Base-by-base conservation (phyloP, 2,797 vertebrate species). In the Pristis pectinata region DNA sequence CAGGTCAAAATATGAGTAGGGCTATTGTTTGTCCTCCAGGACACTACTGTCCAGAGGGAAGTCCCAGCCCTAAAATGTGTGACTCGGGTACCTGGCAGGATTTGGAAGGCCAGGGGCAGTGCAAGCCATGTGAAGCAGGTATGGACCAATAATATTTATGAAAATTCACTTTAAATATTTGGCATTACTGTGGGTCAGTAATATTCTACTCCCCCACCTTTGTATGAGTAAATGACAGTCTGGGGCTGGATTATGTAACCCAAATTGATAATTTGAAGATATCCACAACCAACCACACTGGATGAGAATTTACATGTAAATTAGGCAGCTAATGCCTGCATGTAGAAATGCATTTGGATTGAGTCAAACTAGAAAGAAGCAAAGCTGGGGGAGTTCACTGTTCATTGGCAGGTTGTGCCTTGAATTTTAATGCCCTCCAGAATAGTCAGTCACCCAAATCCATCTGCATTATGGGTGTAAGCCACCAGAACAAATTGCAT, bases 71-170 rank as follows among this genome's bases (percentile, higher is more conserved):
- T 95, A 95, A 96, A 79, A 96, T 95, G 24, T 98, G 98, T 95
- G 97, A 97, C 93, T 95, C 96, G 53, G 98, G 98, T 82, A 97
- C 95, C 85, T 98, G 97, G 95, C 98, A 98, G 96, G 96, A 97
- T 95, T 96, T 96, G 96, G 96, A 97, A 76, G 97, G 96, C 94
- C 97, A 97, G 95, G 94, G 95, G 3, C 82, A 95, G 95, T 98
- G 98, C 94, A 83, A 49, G 56, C 94, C 96, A 41, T 98, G 98
- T 96, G 95, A 97, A 87, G 96, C 97, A 95, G 98, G 98, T 97
- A 89, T 8, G 22, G 8, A 67, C 61, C 37, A 89, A 41, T n/a
- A 61, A 22, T 64, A 19, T 6, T 37, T 37, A n/a, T 30, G 64
- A 64, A 19, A 8, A 6, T 61, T 34, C 56, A 30, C 11, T 30